These are phyloP conservation scores for Idaea aversata DNA, from an alignment of 2,888 invertebrate species.

Conservation along the genomic window DNA sequence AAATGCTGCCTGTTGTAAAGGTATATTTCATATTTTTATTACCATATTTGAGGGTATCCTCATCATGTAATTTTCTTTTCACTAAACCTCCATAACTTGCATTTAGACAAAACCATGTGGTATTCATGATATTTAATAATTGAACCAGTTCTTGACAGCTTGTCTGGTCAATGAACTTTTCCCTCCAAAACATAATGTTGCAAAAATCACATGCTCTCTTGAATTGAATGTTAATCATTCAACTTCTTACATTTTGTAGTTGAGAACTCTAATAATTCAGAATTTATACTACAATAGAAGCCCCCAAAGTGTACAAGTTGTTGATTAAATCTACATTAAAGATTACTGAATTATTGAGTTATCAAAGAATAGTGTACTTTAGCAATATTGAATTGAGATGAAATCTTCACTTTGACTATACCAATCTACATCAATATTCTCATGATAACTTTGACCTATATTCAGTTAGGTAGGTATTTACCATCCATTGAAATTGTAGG, in stretches of 20 bases:
- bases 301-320: background rate
- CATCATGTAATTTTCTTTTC: background rate
- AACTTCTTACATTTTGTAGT: background rate
- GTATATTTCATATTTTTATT: slow-evolving; percentile 39
- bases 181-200: slow-evolving; percentile 48
- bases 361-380: too few relatives aligned
- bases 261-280: background rate
- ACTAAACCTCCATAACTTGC: slow-evolving; percentile 3
- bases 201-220: slow-evolving; percentile 21
- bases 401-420: background rate
- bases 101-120: slow-evolving; percentile 3
- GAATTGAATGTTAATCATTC: background rate
- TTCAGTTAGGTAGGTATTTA: background rate
- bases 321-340: background rate
- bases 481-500: background rate
- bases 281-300: background rate
- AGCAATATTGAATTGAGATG: background rate
- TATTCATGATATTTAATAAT: background rate
- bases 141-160: slow-evolving; percentile 6
- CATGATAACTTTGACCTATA: background rate
- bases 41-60: slow-evolving; percentile 40
- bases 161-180: slow-evolving; percentile 54
- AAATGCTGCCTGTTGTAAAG: slow-evolving; percentile 73
- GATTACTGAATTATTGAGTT: background rate
- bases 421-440: background rate